Base-by-base conservation (phyloP, 1,140 invertebrate genomes). In the Cydia fagiglandana region DNA sequence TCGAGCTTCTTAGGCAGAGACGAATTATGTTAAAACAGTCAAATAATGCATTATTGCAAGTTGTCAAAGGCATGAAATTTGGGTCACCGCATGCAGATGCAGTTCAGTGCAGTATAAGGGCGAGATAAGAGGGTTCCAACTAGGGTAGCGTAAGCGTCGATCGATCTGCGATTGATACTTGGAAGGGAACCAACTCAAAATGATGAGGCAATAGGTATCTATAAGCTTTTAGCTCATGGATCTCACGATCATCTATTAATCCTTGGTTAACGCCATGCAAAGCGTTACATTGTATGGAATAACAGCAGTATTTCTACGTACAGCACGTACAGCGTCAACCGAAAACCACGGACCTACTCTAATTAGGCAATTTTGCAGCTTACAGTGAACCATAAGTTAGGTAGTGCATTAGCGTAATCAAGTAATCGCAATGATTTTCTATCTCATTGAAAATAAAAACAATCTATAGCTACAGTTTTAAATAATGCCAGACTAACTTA, bases 61-160 rank as follows among this genome's bases (percentile, higher is more conserved):
- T 75, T 79, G 81, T 83, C 84, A 81, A 79, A 81, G 75, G 77
- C n/a, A 77, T 81, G 73, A 64, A 78, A 91, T 87, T 80, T 91
- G 80, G 88, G 88, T 89, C 89, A 90, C 76, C 80, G 79, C 80
- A 81, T 84, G 81, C 81, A 81, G 79, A 82, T 75, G 79, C 80
- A 83, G 81, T 76, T 78, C 85, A 82, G 85, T 85, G 87, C 84
- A 86, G 81, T 77, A 80, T 85, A 81, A 86, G 85, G 86, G 88
- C 83, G 82, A 73, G 76, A 80, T 81, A 77, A 83, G 80, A 80
- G 83, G 81, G 81, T 68, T 77, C 73, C 47, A 79, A 79, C 81
- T 79, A 80, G 77, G 79, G 80, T 76, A 70, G 41, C 13, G 45
- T 47, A 15, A 47, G 45, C 45, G 38, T 41, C 7, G 68, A 64